These are phyloP conservation scores for Dexiosoma caninum DNA, from an alignment of 2,888 invertebrate species.

Conservation along the genomic window DNA sequence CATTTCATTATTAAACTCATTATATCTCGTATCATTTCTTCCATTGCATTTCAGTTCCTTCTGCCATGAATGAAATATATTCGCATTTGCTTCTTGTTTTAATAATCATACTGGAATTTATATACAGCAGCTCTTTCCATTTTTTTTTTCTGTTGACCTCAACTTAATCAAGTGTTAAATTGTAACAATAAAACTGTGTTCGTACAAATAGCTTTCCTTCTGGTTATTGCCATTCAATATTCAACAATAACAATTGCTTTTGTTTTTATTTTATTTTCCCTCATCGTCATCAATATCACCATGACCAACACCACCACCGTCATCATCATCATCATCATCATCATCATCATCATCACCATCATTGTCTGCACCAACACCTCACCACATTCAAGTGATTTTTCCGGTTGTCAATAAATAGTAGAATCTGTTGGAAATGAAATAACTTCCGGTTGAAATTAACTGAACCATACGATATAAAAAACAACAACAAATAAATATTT, in stretches of 20 bases:
- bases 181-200: slow-evolving; percentile 59
- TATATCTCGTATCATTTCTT: slow-evolving; percentile 9
- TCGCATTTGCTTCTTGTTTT: not conserved
- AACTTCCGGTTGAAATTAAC: slow-evolving; percentile 61
- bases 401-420: slow-evolving; percentile 49
- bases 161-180: slow-evolving; percentile 65
- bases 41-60: not conserved
- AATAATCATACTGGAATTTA: not conserved
- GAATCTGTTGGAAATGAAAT: slow-evolving; percentile 50
- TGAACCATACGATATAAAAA: slow-evolving; percentile 45
- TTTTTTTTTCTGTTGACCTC: slow-evolving; percentile 21
- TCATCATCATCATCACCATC: slow-evolving; percentile 18
- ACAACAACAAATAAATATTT: slow-evolving; percentile 10
- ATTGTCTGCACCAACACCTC: slow-evolving; percentile 18
- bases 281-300: not conserved
- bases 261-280: slow-evolving; percentile 57
- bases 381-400: slow-evolving; percentile 57
- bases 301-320: not conserved
- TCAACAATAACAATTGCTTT: slow-evolving; percentile 45
- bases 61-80: not conserved
- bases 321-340: not conserved
- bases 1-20: slow-evolving; percentile 15
- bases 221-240: slow-evolving; percentile 44
- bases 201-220: slow-evolving; percentile 47
- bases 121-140: not conserved